These are phyloP conservation scores for Epizoanthus stellaris DNA, from an alignment of 92 coral and sea anemone species.

Conservation along the genomic window DNA sequence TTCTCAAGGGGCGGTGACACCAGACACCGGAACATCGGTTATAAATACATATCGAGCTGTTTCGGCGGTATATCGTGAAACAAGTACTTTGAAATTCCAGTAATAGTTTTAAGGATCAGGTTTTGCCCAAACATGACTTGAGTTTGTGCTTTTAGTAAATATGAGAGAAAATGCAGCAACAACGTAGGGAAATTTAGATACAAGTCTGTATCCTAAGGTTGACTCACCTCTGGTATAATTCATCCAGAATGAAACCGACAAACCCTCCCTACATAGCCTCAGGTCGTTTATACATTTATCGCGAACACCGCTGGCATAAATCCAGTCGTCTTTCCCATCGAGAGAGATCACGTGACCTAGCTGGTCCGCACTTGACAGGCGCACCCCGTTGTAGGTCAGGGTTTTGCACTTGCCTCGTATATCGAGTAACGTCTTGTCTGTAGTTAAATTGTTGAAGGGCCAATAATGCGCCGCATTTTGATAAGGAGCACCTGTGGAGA, in stretches of 20 bases:
- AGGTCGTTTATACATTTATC: slow-evolving; percentile 81
- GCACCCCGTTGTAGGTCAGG: slow-evolving; percentile 62
- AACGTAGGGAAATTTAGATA: neutral
- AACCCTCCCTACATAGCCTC: slow-evolving; percentile 73
- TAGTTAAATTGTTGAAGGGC: slow-evolving; percentile 69
- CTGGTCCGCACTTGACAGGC: slow-evolving; percentile 74
- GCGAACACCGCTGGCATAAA: slow-evolving; percentile 40
- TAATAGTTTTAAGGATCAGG: too few species aligned
- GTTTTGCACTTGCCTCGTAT: slow-evolving; percentile 70
- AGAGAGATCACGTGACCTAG: slow-evolving; percentile 82
- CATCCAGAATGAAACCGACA: slow-evolving; percentile 92
- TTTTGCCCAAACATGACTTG: too few species aligned
- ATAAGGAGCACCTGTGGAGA: slow-evolving; percentile 55
- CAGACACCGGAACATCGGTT: too few species aligned
- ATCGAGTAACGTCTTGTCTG: slow-evolving; percentile 53
- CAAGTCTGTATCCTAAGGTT: neutral
- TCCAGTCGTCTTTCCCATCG: slow-evolving; percentile 68
- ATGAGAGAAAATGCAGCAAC: neutral
- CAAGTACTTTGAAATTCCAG: too few species aligned
- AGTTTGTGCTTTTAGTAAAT: neutral
- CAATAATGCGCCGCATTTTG: slow-evolving; percentile 76
- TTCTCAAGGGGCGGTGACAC: too few species aligned
- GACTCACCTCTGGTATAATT: slow-evolving; percentile 64
- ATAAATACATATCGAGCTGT: too few species aligned
- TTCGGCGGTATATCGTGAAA: too few species aligned